These are phyloP conservation scores for Siniperca obscura DNA, from an alignment of 2,797 vertebrate species.

Conservation along the genomic window DNA sequence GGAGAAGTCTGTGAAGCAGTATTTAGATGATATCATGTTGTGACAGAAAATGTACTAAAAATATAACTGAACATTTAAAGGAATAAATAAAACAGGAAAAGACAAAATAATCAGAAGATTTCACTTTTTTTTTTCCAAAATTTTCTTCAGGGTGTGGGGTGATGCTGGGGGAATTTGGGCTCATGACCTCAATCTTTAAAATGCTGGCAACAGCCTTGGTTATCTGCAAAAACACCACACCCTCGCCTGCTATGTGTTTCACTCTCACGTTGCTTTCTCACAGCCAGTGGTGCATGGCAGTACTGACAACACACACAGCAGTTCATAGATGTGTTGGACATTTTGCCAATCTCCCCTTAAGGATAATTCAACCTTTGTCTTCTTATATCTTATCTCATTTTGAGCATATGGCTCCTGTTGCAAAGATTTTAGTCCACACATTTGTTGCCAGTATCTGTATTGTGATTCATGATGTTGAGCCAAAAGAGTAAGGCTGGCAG, in stretches of 20 bases:
- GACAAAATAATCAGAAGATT: background rate
- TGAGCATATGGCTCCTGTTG: constrained; percentile 3
- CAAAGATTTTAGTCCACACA: background rate
- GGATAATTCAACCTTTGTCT: background rate
- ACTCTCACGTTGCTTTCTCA: background rate
- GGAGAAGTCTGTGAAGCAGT: background rate
- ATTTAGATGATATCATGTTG: background rate
- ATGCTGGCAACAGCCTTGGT: background rate
- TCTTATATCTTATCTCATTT: constrained; percentile 20
- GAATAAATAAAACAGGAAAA: background rate
- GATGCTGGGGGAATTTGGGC: background rate
- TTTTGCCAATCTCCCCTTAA: background rate
- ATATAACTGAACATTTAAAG: background rate
- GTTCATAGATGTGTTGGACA: constrained; percentile 3
- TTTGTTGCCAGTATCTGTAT: constrained; percentile 12
- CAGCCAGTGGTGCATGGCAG: background rate
- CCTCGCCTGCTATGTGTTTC: background rate
- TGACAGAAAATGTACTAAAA: background rate
- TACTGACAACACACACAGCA: background rate
- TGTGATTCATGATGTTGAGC: constrained; percentile 19
- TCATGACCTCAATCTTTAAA: constrained; percentile 1
- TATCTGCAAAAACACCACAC: background rate
- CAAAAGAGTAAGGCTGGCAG: constrained; percentile 20
- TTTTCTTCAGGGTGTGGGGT: background rate
- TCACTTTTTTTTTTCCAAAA: background rate